Evolutionary conservation across 2,797 vertebrate genomes (phyloP).

Genomic region (Macropus fuliginosus): DNA sequence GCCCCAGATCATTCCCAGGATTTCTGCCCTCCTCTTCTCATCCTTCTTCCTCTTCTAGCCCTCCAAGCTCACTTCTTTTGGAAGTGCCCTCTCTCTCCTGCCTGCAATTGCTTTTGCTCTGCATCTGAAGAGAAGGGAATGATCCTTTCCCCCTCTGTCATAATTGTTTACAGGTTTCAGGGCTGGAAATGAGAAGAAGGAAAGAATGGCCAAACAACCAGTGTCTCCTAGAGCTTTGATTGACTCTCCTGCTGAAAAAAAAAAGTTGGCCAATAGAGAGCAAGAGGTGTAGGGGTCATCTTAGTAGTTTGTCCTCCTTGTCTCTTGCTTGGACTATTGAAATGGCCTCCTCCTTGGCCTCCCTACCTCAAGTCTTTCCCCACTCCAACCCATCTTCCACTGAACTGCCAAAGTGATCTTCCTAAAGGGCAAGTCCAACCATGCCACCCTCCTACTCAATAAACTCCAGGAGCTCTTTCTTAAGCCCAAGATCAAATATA

Average conservation of each 20-base stretch:
- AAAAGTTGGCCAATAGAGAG: neutral
- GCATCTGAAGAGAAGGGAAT: conserved; percentile 7
- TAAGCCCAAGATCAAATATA: neutral
- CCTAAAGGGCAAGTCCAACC: neutral
- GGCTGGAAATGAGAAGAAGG: neutral
- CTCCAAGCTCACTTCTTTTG: conserved; percentile 45
- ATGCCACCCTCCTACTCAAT: neutral
- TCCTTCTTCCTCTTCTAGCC: conserved; percentile 23
- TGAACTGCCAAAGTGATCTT: neutral
- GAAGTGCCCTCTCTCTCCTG: conserved; percentile 24
- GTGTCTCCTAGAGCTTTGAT: rapidly evolving
- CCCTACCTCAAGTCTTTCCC: neutral
- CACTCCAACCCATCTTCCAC: neutral
- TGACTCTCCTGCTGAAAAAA: neutral
- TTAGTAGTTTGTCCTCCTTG: neutral
- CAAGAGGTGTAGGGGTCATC: neutral
- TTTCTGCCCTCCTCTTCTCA: neutral
- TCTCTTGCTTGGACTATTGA: neutral
- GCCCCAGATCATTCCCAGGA: too few relatives aligned
- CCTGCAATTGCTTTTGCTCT: conserved; percentile 71
- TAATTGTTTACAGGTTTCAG: conserved; percentile 64
- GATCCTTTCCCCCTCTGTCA: conserved; percentile 31
- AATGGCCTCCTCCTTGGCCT: neutral
- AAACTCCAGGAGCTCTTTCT: neutral
- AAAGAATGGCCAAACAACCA: neutral